phyloP scores from a whole-genome alignment of 2,888 invertebrate species.

The Rhimphoctona megacephalus region DNA sequence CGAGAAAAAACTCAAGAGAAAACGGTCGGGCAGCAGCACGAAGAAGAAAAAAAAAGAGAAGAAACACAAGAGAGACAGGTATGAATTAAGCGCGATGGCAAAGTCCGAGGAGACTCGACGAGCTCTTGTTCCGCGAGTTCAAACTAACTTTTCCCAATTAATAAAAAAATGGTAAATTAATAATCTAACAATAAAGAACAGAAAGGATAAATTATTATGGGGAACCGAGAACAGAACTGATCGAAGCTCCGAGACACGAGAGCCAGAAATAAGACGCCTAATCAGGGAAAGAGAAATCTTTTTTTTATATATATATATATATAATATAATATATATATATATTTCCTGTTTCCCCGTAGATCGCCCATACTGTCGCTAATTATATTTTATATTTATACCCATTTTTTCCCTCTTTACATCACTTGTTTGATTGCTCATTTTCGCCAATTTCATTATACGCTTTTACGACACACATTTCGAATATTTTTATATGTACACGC shows the following conservation, averaged over 20 bases:
- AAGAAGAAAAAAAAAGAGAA: slow-evolving; percentile 91
- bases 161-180: background rate
- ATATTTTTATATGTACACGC: slow-evolving; percentile 1
- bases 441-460: slow-evolving; percentile 72
- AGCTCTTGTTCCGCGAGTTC: slow-evolving; percentile 38
- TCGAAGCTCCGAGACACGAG: slow-evolving; percentile 79
- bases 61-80: slow-evolving; percentile 89
- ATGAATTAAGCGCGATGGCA: slow-evolving; percentile 76
- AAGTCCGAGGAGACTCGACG: slow-evolving; percentile 80
- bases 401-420: slow-evolving; percentile 72
- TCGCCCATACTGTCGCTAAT: slow-evolving; percentile 60
- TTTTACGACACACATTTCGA: slow-evolving; percentile 69
- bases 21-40: slow-evolving; percentile 85
- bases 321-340: slow-evolving; percentile 32
- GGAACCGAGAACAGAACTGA: slow-evolving; percentile 66
- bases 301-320: slow-evolving; percentile 31
- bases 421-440: slow-evolving; percentile 75
- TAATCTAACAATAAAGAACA: background rate
- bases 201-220: background rate
- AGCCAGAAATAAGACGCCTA: slow-evolving; percentile 6
- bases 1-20: slow-evolving; percentile 83
- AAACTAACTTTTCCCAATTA: background rate
- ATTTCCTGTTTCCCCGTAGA: slow-evolving; percentile 55
- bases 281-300: background rate
- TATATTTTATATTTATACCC: slow-evolving; percentile 26